Evolutionary conservation across 2,888 invertebrate genomes (phyloP).

Genomic region (Protodeltote pygarga): DNA sequence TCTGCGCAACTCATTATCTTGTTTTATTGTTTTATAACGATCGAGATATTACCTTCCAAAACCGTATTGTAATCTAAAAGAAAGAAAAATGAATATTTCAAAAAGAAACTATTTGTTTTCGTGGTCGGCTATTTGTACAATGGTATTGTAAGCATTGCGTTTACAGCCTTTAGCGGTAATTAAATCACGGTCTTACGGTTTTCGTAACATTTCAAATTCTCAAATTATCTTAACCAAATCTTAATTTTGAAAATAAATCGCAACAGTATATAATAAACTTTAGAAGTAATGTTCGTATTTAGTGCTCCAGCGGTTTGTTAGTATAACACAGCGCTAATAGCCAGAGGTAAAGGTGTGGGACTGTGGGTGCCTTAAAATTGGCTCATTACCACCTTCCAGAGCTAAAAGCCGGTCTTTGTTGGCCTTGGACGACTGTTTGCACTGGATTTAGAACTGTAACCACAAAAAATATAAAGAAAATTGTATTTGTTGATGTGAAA

Average conservation of each 20-base stretch:
- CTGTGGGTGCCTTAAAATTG: constrained; percentile 62
- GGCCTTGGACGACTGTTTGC: constrained; percentile 55
- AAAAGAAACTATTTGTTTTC: constrained; percentile 26
- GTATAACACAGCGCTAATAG: constrained; percentile 58
- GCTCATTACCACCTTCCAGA: constrained; percentile 66
- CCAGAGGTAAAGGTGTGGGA: constrained; percentile 55
- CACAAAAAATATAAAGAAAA: constrained; percentile 46
- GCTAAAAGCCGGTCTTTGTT: constrained; percentile 64
- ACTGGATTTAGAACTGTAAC: constrained; percentile 53
- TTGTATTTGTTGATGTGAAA: constrained; percentile 37
- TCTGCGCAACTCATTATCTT: constrained; percentile 53
- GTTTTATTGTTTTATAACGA: constrained; percentile 64
- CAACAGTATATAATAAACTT: constrained; percentile 40
- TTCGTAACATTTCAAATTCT: constrained; percentile 16
- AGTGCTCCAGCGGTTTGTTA: constrained; percentile 51
- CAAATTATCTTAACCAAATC: constrained; percentile 18
- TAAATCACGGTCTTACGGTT: constrained; percentile 13
- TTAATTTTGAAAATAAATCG: constrained; percentile 32
- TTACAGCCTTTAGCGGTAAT: constrained; percentile 15
- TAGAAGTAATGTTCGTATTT: constrained; percentile 42
- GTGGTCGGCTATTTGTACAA: constrained; percentile 8
- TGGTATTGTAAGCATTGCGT: constrained; percentile 16
- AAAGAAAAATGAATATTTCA: constrained; percentile 32
- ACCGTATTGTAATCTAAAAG: constrained; percentile 19
- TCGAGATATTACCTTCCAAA: constrained; percentile 26